Evolutionary conservation across 2,888 invertebrate genomes (phyloP), one percentile per base, ranked within the genome.

Genomic region (Teleogryllus oceanicus): DNA sequence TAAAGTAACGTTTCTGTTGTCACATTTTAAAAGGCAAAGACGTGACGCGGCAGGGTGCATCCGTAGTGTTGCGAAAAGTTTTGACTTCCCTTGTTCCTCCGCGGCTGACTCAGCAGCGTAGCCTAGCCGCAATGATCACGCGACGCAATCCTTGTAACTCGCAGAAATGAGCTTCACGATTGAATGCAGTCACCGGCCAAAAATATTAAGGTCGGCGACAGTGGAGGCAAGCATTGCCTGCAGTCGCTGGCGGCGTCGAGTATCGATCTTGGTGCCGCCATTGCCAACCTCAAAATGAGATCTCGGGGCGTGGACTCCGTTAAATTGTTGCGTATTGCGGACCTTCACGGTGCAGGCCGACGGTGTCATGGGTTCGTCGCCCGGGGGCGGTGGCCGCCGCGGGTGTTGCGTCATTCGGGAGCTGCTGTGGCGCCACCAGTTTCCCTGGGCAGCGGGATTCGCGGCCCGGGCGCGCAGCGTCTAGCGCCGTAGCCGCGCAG

Each of bases 141-240:
- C 62, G n/a, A 62, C 62, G 62, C 62, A 62, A n/a, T 62, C n/a
- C 16, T n/a, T n/a, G 13, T 62, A 62, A 62, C 62, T 62, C 62
- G 13, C n/a, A n/a, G 62, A 62, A 62, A 5, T 62, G 62, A 62
- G 8, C n/a, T 5, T 37, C 37, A 37, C 13, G 62, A 62, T 62
- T 62, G 62, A 62, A 62, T 62, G 13, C 62, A 62, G 62, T 62
- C 62, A 62, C 62, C 62, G n/a, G 62, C 62, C 62, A 62, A 62
- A 62, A 62, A 62, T 62, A 62, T 62, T 62, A 62, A 62, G 62
- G n/a, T 18, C n/a, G 62, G 62, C 62, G 16, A 62, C n/a, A 37
- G 37, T 8, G 62, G 12, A 62, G 13, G 62, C 12, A n/a, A 62
- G 62, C 13, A n/a, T n/a, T 62, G 62, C 13, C 62, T 62, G 62